phyloP scores from a whole-genome alignment of 2,888 invertebrate species.

The Heliconius hortense region DNA sequence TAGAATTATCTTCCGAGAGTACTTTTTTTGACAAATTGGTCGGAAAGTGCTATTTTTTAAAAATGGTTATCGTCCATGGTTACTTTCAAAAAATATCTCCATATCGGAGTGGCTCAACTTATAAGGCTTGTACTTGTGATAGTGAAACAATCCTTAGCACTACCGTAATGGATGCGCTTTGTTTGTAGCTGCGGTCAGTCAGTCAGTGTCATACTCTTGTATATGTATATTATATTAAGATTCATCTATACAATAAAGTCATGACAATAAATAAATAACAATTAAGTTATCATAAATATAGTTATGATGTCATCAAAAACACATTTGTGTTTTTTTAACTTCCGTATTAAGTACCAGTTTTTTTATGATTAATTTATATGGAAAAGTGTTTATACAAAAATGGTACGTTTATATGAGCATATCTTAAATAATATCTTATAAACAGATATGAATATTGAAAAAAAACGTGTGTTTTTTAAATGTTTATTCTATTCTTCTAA shows the following conservation, averaged over 20 bases:
- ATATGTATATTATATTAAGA: not conserved
- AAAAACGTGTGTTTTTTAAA: not conserved
- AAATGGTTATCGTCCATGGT: too few relatives aligned
- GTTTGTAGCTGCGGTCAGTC: not conserved
- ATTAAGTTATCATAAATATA: not conserved
- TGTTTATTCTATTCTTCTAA: too few relatives aligned
- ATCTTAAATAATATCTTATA: slow-evolving; percentile 1
- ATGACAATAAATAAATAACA: not conserved
- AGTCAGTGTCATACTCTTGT: not conserved
- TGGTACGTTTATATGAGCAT: not conserved
- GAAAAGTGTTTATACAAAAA: slow-evolving; percentile 6
- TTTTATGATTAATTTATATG: not conserved
- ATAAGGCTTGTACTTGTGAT: not conserved
- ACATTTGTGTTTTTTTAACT: not conserved
- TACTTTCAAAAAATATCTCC: not conserved
- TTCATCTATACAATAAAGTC: not conserved
- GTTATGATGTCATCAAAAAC: not conserved
- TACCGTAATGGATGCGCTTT: not conserved
- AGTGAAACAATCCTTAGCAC: not conserved
- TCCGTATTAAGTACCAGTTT: slow-evolving; percentile 15
- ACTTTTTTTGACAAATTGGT: not conserved
- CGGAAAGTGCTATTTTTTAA: not conserved
- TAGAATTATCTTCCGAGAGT: not conserved
- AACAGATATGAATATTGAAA: not conserved
- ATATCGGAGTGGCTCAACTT: not conserved